Base-by-base conservation (phyloP, 2,113 vertebrate genomes). In the Calonectris borealis region DNA sequence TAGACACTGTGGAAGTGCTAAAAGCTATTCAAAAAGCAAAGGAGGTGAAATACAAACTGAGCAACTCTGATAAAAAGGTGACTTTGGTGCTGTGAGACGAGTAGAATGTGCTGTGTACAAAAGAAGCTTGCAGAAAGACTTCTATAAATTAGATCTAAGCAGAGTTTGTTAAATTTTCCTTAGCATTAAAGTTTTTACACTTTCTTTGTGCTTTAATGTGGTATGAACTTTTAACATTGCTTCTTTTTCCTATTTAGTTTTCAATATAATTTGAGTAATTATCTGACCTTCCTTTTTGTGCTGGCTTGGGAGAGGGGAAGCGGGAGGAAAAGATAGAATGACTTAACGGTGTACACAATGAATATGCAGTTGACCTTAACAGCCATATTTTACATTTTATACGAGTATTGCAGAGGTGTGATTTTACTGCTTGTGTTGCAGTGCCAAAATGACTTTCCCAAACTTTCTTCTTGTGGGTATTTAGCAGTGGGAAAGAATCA, bases 1-100 rank as follows among this genome's bases (percentile, higher is more conserved):
- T 99, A 73, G 99, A 99, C 96, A 99, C 99, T 0, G 99, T 99
- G 62, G 99, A 99, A 97, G 99, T 99, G 52, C 93, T 99, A 54
- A 99, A 99, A 98, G 99, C 99, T 78, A 99, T 99, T 97, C 99
- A 99, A 95, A 99, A 99, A 98, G 99, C 99, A 96, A 99, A 99
- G 97, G 99, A 99, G 92, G 99, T 98, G 86, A 99, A 99, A 97
- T 98, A 98, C 94, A 97, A 98, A 94, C 98, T 99, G 98, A 98
- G 97, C 93, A 98, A 97, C 97, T 91, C 97, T 12, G 99, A 99
- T 75, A 99, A 98, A 97, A 99, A 99, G 99, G 99, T 99, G 87
- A 87, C 97, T 79, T 21, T 58, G 52, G 61, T 65, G 22, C 64
- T 78, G 31, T n/a, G 42, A 48, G 15, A 68, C 22, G 54, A 69